These are phyloP conservation scores for Leptura quadrifasciata DNA, from an alignment of 2,888 invertebrate genomes.

Conservation along the genomic window DNA sequence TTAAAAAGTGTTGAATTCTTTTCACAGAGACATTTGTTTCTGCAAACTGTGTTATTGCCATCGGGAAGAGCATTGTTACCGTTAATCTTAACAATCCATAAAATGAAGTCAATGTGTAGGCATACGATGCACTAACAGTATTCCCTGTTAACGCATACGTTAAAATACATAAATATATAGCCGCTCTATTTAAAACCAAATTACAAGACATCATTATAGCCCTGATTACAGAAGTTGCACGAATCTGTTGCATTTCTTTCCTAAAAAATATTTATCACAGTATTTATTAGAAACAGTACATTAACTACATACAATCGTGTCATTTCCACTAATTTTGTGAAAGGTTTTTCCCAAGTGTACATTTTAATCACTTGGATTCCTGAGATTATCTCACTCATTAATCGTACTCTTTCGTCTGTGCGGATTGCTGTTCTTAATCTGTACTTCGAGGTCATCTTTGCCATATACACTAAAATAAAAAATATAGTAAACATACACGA, in stretches of 20 bases:
- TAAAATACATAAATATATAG: constrained; percentile 87
- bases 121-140: constrained; percentile 77
- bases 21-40: constrained; percentile 74
- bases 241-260: constrained; percentile 81
- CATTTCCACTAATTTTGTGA: constrained; percentile 83
- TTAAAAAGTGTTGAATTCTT: constrained; percentile 77
- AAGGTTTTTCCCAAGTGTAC: constrained; percentile 96
- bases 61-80: constrained; percentile 80
- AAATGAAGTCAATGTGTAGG: constrained; percentile 85
- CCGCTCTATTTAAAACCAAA: constrained; percentile 88
- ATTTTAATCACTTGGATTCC: constrained; percentile 96
- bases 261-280: constrained; percentile 74
- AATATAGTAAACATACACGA: no score
- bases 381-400: constrained; percentile 93
- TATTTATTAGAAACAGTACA: neutral
- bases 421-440: constrained; percentile 85
- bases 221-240: constrained; percentile 79
- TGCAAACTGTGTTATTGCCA: constrained; percentile 81
- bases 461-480: constrained; percentile 71
- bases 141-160: constrained; percentile 83
- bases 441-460: constrained; percentile 84
- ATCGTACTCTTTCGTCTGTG: constrained; percentile 88
- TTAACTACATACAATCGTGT: constrained; percentile 75
- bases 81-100: constrained; percentile 82
- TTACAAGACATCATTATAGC: constrained; percentile 79